phyloP scores from a whole-genome alignment of 2,888 invertebrate species.

The Camptogramma bilineatum region DNA sequence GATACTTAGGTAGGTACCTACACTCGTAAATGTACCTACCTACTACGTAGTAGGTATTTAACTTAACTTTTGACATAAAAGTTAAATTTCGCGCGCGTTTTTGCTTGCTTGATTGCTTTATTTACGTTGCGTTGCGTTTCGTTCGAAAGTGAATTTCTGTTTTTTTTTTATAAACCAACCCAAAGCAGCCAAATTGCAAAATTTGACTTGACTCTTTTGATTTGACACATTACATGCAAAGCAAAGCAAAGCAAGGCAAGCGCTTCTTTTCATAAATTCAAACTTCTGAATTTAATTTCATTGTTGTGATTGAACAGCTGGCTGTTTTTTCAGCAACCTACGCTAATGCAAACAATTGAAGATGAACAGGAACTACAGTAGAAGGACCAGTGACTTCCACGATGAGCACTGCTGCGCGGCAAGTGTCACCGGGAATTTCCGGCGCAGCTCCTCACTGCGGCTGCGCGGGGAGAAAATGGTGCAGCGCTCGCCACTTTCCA shows the following conservation, averaged over 20 bases:
- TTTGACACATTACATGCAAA: no score
- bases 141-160: not conserved
- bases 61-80: not conserved
- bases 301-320: conserved; percentile 65
- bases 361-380: conserved; percentile 77
- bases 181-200: no score
- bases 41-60: not conserved
- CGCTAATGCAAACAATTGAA: conserved; percentile 74
- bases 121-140: not conserved
- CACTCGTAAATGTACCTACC: no score
- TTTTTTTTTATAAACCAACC: not conserved
- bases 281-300: not conserved
- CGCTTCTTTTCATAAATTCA: not conserved
- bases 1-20: no score
- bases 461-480: conserved; percentile 88
- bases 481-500: conserved; percentile 82
- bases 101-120: not conserved
- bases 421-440: conserved; percentile 84
- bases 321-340: conserved; percentile 67
- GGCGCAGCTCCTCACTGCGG: conserved; percentile 88
- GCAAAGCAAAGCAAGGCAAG: not conserved
- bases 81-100: not conserved
- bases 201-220: no score
- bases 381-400: conserved; percentile 75
- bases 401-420: conserved; percentile 82